Evolutionary conservation across 2,888 invertebrate species (phyloP).

Genomic region (Limnephilus lunatus): DNA sequence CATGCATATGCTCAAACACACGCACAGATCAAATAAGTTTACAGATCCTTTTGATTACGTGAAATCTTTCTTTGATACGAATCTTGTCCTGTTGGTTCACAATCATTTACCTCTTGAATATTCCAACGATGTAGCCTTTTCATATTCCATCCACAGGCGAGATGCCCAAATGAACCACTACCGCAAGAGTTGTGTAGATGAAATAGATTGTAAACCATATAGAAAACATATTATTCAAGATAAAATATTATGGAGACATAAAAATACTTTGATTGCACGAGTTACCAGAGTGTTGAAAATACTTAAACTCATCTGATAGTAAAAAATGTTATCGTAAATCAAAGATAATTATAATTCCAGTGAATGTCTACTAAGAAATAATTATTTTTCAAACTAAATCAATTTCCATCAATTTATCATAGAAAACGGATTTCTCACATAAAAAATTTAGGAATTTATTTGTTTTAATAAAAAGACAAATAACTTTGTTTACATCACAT

Average conservation of each 20-base stretch:
- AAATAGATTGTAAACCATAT: slow-evolving; percentile 87
- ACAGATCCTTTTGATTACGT: slow-evolving; percentile 95
- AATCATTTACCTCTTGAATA: slow-evolving; percentile 91
- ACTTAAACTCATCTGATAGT: slow-evolving; percentile 81
- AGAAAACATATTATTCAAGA: slow-evolving; percentile 85
- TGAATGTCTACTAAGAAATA: no score
- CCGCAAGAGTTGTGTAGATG: slow-evolving; percentile 92
- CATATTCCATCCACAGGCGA: slow-evolving; percentile 86
- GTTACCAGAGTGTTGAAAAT: not conserved
- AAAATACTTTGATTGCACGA: slow-evolving; percentile 81
- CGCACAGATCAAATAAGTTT: slow-evolving; percentile 92
- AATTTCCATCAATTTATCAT: no score
- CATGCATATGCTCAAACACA: slow-evolving; percentile 96
- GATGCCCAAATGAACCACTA: slow-evolving; percentile 96
- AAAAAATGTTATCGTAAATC: not conserved
- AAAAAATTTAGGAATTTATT: no score
- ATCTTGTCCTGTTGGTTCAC: slow-evolving; percentile 91
- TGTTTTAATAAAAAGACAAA: no score
- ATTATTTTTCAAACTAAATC: no score
- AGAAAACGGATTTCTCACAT: no score
- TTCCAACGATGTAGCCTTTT: slow-evolving; percentile 78
- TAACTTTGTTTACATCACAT: no score
- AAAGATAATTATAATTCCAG: not conserved
- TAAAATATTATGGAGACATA: slow-evolving; percentile 87
- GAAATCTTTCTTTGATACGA: slow-evolving; percentile 95